These are phyloP conservation scores for Monochamus saltuarius DNA, from an alignment of 1,140 invertebrate genomes.

Conservation along the genomic window DNA sequence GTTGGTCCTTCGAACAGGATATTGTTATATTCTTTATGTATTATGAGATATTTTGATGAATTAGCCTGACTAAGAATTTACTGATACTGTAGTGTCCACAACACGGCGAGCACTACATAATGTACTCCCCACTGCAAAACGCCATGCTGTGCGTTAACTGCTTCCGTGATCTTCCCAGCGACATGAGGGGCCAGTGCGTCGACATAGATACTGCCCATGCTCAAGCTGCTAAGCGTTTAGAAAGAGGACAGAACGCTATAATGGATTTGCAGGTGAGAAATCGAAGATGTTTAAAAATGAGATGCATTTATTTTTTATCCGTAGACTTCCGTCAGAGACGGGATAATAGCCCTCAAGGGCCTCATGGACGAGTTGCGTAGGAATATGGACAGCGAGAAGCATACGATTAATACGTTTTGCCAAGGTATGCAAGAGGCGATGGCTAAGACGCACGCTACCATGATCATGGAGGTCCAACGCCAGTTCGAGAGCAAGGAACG, in stretches of 20 bases:
- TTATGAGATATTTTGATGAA: background rate
- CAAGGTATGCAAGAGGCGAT: conserved; percentile 68
- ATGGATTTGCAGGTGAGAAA: conserved; percentile 46
- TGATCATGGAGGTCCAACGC: conserved; percentile 65
- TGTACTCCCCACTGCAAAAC: conserved; percentile 68
- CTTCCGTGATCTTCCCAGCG: conserved; percentile 66
- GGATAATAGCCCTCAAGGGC: conserved; percentile 64
- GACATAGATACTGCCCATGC: conserved; percentile 73
- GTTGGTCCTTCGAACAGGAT: background rate
- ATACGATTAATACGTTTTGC: conserved; percentile 65
- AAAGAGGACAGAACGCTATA: conserved; percentile 56
- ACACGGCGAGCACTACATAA: conserved; percentile 71
- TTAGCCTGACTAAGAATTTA: too few species aligned
- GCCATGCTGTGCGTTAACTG: conserved; percentile 72
- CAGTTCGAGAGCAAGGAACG: conserved; percentile 70
- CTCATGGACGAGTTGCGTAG: conserved; percentile 65
- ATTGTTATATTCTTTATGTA: too few species aligned
- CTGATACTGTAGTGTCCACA: conserved; percentile 61
- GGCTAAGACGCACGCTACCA: conserved; percentile 64
- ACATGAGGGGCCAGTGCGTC: conserved; percentile 66
- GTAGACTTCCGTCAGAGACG: conserved; percentile 63
- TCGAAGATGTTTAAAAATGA: background rate
- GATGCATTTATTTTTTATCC: background rate
- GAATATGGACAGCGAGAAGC: conserved; percentile 67
- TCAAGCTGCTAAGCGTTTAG: conserved; percentile 67